Base-by-base conservation (phyloP, 2,888 invertebrate genomes). In the Sussaba pulchella region DNA sequence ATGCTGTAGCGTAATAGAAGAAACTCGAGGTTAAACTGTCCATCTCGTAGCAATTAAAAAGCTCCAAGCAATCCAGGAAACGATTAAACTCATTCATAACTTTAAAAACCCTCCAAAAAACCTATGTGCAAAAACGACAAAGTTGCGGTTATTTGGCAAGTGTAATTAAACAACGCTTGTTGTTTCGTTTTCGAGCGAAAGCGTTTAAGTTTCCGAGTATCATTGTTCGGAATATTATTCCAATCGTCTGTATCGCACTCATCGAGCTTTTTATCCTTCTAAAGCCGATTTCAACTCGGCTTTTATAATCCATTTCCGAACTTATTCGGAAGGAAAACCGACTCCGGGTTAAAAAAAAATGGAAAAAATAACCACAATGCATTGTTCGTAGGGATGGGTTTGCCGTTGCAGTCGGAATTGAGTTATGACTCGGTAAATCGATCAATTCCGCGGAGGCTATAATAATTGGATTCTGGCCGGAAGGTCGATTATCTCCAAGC, bases 1-100 rank as follows among this genome's bases (percentile, higher is more conserved):
- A 24, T 79, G 47, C 70, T 64, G 63, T 43, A 59, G 14, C 12
- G 24, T n/a, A 19, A 52, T 6, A 24, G 47, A 36, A 17, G 19
- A 36, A 57, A 50, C 50, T 19, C 39, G 14, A 54, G 31, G 45
- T 24, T 45, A 47, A 52, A 78, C 6, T 14, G 21, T 39, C 45
- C 54, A 39, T 52, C 9, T 41, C 17, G 54, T 45, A 26, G 63
- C 54, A 36, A 21, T 69, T 47, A 21, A 39, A 2, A 14, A 19
- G 17, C 31, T 2, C 31, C 4, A 31, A 5, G 31, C 4, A 31
- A 31, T 5, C 2, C 4, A 5, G 31, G 4, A 31, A 31, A 6
- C 31, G 31, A 31, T 31, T 2, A 31, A 31, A 31, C 6, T 31
- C 31, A 31, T 31, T 5, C 31, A 6, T 31, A 31, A 31, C n/a